These are phyloP conservation scores for Crenuchus spilurus DNA, from an alignment of 2,797 vertebrate genomes.

Conservation along the genomic window DNA sequence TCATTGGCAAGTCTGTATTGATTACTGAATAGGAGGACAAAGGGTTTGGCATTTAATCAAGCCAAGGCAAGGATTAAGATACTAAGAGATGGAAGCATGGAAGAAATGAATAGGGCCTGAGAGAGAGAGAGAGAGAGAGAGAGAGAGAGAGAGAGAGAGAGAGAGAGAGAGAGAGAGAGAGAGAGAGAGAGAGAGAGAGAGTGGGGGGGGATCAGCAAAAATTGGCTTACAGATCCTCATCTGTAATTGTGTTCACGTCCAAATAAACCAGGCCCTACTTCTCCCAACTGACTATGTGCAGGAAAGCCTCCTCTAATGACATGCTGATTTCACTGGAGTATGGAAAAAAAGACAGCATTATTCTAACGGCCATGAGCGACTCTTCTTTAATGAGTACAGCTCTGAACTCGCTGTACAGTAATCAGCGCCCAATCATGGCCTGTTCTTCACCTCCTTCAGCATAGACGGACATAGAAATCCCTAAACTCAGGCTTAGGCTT, in stretches of 20 bases:
- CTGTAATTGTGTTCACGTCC: constrained; percentile 16
- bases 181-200: background rate
- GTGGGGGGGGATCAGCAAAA: constrained; percentile 3
- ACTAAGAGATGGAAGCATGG: background rate
- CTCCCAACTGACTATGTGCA: constrained; percentile 22
- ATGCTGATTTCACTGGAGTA: constrained; percentile 43
- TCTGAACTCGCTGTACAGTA: constrained; percentile 6
- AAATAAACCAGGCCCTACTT: constrained; percentile 24
- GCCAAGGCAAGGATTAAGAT: constrained; percentile 20
- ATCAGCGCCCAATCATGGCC: constrained; percentile 37
- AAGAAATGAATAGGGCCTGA: background rate
- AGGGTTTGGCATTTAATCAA: constrained; percentile 46
- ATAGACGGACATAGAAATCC: constrained; percentile 11
- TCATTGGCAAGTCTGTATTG: constrained; percentile 24
- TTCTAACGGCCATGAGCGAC: constrained; percentile 31
- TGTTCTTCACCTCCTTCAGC: constrained; percentile 37
- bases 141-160: background rate
- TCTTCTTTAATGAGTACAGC: constrained; percentile 27
- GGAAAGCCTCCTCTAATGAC: constrained; percentile 35
- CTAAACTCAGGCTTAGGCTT: constrained; percentile 1
- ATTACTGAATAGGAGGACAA: constrained; percentile 40
- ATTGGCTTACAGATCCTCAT: constrained; percentile 26
- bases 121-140: background rate
- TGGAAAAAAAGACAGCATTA: constrained; percentile 28
- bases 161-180: background rate